A percentile compares a stretch with the other conserved stretches of the same genome.
Conservation (phyloP, 2,113 vertebrate species). For the Cyprinodon variegatus region DNA sequence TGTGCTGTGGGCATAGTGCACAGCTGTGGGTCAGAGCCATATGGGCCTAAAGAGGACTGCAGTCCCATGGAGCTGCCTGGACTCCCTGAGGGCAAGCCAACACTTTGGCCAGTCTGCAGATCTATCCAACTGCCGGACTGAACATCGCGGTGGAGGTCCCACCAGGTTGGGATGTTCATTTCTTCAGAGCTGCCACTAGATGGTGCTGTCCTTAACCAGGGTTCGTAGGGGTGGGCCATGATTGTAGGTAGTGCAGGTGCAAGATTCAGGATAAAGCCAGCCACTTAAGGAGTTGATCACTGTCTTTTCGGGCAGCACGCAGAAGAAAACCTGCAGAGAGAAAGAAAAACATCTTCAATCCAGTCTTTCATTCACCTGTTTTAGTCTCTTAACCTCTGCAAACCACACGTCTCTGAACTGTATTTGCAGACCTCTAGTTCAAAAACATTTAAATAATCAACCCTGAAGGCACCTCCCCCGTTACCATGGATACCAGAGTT, state of each 20-base stretch:
- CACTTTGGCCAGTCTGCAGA: slow-evolving; percentile 80
- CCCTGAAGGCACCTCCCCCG: slow-evolving; percentile 39
- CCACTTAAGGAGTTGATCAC: slow-evolving; percentile 30
- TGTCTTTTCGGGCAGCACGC: slow-evolving; percentile 8
- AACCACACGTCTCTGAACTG: slow-evolving; percentile 35
- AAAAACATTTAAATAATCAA: slow-evolving; percentile 53
- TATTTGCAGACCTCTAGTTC: slow-evolving; percentile 46
- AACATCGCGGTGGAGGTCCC: slow-evolving; percentile 88
- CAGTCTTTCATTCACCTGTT: not conserved
- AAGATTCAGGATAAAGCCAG: slow-evolving; percentile 32
- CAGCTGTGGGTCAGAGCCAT: slow-evolving; percentile 87
- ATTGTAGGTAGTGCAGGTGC: slow-evolving; percentile 35
- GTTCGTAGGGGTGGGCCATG: slow-evolving; percentile 94
- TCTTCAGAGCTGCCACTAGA: slow-evolving; percentile 84
- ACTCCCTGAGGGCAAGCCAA: slow-evolving; percentile 79
- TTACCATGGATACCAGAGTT: slow-evolving; percentile 62
- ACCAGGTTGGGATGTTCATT: slow-evolving; percentile 87
- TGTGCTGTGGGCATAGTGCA: slow-evolving; percentile 83
- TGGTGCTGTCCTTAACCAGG: slow-evolving; percentile 90
- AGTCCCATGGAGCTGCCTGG: slow-evolving; percentile 82
- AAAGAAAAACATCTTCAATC: slow-evolving; percentile 33
- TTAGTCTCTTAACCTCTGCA: slow-evolving; percentile 19
- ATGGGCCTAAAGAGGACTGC: slow-evolving; percentile 84
- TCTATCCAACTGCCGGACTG: slow-evolving; percentile 90
- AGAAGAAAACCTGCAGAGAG: slow-evolving; percentile 52